Base-by-base conservation (phyloP, 2,888 invertebrate species). In the Chrysolina haemoptera region DNA sequence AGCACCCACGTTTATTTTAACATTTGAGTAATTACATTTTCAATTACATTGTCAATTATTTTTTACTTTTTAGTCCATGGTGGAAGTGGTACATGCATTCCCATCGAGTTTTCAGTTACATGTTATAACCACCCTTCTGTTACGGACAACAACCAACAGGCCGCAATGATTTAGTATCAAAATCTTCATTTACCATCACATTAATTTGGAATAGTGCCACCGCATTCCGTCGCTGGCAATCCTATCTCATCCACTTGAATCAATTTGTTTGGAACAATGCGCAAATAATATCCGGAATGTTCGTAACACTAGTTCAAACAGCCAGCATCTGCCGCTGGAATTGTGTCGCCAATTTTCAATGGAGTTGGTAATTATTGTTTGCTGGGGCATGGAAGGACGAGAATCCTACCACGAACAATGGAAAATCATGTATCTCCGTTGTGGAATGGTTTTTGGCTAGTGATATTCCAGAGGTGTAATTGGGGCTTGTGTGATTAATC, bases 201-300 rank as follows among this genome's bases (percentile, higher is more conserved):
- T 73, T 73, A 76, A 79, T 79, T 71, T 76, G 76, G 77, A 77
- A 73, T 73, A 72, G 73, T 76, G 75, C 76, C 75, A 79, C 71
- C 69, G 20, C 41, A 71, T 77, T 76, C 77, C 70, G 67, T 27
- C 18, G 43, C 63, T 69, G 72, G 78, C 74, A 77, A 75, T 77
- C 70, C 62, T 74, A 77, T 78, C 78, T 78, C 75, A 68, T 79
- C 75, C 78, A 76, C 69, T 76, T 69, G 75, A 78, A 79, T 79
- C 77, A 75, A 73, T 76, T 73, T 71, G 69, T 62, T 50, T 68
- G 70, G 62, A 68, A 73, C 76, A 76, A 73, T 76, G 62, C 62
- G 41, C 71, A 68, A 73, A 73, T 67, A 76, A 71, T 76, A 76
- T 76, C 71, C 70, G 73, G 68, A 73, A 76, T 68, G 70, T 76